Percentiles rank a stretch among this genome's conserved stretches.
These are phyloP conservation scores for Lepus townsendii DNA, from an alignment of 2,797 vertebrate genomes.

Conservation along the genomic window DNA sequence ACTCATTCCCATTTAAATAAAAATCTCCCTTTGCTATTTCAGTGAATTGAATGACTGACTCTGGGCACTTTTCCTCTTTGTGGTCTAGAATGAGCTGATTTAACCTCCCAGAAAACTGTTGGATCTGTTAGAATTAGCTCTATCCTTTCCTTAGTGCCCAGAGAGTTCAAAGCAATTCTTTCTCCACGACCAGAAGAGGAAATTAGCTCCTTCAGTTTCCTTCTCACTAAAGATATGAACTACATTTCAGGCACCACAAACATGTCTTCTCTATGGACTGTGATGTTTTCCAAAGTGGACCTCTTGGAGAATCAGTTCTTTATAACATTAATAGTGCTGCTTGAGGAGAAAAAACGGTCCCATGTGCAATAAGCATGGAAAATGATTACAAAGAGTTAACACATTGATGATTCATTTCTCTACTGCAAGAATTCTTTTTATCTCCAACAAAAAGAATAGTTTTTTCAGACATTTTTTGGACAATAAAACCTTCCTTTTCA, in stretches of 20 bases:
- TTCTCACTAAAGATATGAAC: not conserved
- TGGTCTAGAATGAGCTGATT: constrained; percentile 72
- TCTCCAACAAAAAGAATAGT: not conserved
- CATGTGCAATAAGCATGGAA: not conserved
- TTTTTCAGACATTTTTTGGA: not conserved
- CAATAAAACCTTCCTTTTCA: not conserved
- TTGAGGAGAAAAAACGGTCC: not conserved
- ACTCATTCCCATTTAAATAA: constrained; percentile 87
- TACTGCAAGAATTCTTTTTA: not conserved
- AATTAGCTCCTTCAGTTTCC: not conserved
- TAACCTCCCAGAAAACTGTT: constrained; percentile 68
- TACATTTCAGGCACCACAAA: not conserved
- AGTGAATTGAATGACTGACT: constrained; percentile 73
- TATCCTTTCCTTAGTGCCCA: not conserved
- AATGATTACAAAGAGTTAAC: not conserved
- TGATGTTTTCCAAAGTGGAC: not conserved
- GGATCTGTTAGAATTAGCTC: not conserved
- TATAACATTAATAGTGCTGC: not conserved
- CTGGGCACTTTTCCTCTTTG: constrained; percentile 66
- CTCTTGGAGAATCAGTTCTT: not conserved
- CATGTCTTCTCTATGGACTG: not conserved
- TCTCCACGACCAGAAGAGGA: not conserved
- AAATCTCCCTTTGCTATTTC: constrained; percentile 83
- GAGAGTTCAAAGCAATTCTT: not conserved
- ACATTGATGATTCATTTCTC: constrained; percentile 12